phyloP scores from a whole-genome alignment of 2,113 vertebrate species.

The Plectropomus leopardus region DNA sequence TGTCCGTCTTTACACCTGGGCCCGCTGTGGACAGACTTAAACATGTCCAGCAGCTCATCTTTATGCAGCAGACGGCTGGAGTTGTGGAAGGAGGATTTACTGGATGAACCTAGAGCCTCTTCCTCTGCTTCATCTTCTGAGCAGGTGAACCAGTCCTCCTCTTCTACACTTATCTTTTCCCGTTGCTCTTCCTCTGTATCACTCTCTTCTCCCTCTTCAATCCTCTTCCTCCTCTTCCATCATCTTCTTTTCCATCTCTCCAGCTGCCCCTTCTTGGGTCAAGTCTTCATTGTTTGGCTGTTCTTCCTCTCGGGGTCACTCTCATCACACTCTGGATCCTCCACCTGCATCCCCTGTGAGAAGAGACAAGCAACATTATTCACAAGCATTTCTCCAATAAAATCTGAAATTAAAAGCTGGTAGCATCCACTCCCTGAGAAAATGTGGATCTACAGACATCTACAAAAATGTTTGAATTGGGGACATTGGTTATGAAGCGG shows the following conservation, averaged over 20 bases:
- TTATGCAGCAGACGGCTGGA: constrained; percentile 90
- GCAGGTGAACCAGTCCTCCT: constrained; percentile 92
- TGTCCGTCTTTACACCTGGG: constrained; percentile 87
- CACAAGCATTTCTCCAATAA: background rate
- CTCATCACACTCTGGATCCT: constrained; percentile 62
- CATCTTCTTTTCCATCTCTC: constrained; percentile 7
- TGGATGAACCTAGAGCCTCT: constrained; percentile 25
- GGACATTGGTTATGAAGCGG: too few species aligned
- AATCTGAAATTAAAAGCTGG: background rate
- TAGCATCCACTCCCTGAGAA: background rate
- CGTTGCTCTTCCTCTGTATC: constrained; percentile 64
- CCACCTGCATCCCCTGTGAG: constrained; percentile 80
- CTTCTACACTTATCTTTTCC: constrained; percentile 79
- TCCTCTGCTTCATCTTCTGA: constrained; percentile 86
- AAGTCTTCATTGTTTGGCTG: constrained; percentile 48
- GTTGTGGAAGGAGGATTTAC: constrained; percentile 78
- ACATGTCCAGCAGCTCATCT: constrained; percentile 89
- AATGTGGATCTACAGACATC: background rate
- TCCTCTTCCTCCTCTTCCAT: background rate
- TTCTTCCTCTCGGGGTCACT: constrained; percentile 71
- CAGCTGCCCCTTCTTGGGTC: background rate
- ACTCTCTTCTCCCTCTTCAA: constrained; percentile 8
- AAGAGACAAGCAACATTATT: background rate
- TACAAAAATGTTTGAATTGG: background rate
- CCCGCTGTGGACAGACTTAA: constrained; percentile 87